Percentiles rank a stretch among this genome's conserved stretches.
These are phyloP conservation scores for Galaxias olidus DNA, from an alignment of 2,797 vertebrate species.

Conservation along the genomic window DNA sequence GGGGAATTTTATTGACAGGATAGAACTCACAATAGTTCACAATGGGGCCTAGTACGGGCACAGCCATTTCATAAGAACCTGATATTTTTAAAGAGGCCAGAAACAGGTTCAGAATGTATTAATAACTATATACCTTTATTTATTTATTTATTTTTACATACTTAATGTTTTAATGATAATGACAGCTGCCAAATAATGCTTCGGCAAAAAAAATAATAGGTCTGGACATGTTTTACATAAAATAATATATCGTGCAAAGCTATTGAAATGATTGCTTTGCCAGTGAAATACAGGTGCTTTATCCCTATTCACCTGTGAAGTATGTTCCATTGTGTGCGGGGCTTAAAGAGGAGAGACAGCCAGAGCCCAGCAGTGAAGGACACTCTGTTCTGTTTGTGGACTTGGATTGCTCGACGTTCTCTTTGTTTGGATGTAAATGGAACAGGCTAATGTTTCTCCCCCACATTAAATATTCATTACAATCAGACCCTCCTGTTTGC, in stretches of 20 bases:
- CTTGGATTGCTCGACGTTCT: conserved; percentile 66
- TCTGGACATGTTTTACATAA: conserved; percentile 55
- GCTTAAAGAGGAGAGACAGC: conserved; percentile 51
- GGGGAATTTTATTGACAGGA: conserved; percentile 58
- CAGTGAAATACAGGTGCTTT: conserved; percentile 64
- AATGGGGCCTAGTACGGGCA: conserved; percentile 46
- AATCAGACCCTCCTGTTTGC: conserved; percentile 80
- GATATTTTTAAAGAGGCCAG: too few relatives aligned
- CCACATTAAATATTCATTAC: conserved; percentile 80
- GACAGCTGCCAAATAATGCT: conserved; percentile 57
- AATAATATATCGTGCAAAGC: conserved; percentile 43
- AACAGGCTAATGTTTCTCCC: conserved; percentile 78
- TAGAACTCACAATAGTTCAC: conserved; percentile 78
- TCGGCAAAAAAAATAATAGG: conserved; percentile 46
- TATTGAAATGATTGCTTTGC: conserved; percentile 22
- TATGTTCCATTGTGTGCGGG: conserved; percentile 60
- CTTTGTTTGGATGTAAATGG: conserved; percentile 83
- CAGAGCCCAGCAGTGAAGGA: conserved; percentile 70
- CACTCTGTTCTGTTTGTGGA: conserved; percentile 76
- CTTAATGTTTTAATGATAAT: conserved; percentile 47
- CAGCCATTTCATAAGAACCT: too few relatives aligned
- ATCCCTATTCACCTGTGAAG: conserved; percentile 59
- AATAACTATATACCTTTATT: neutral
- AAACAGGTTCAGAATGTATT: too few relatives aligned
- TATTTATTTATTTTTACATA: conserved; percentile 45